Evolutionary conservation across 2,113 vertebrate species (phyloP), one percentile per base, ranked within the genome.

Genomic region (Hemichromis elongatus): DNA sequence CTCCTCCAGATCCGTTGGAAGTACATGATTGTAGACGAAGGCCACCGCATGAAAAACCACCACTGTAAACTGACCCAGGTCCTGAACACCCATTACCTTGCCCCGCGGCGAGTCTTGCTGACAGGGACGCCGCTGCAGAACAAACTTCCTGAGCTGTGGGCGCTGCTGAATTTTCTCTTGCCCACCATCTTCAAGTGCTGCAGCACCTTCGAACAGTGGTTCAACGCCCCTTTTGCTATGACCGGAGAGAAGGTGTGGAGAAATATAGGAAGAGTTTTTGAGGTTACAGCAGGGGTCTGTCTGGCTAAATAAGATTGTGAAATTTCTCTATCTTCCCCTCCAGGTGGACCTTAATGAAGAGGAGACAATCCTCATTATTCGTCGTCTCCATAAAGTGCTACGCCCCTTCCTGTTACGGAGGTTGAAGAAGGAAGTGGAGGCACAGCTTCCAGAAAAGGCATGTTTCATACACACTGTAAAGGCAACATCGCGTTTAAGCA

Each of bases 131-230:
- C 98, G 0, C 94, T 99, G 47, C 98, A 99, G 93, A 99, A 99
- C 96, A 99, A 99, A 86, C 96, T 99, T 0, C 98, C 98, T 0
- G 98, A 99, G 95, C 97, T 99, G 33, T 99, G 98, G 98, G 98
- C 98, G 0, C 94, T 99, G 52, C 98, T 99, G 70, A 99, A 99
- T 93, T 99, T 99, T 96, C 97, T 99, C n/a, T 96, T 99, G 63
- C 99, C 98, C 0, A 99, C 98, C 92, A 99, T 99, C 95, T 99
- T 99, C 94, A 99, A 99, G 95, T 99, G 99, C 95, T 99, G 99
- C 91, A 99, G 96, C 96, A 99, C 99, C 5, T 99, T 99, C 0
- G 98, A 99, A 92, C 98, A 99, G 93, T 99, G 99, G 99, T 99
- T 99, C 89, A 99, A 99, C 0, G 98, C 98, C 0, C 99, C 98